Percentiles rank a stretch among this genome's conserved stretches.
Conservation (phyloP, 1,140 invertebrate genomes). For the Macrobrachium rosenbergii region DNA sequence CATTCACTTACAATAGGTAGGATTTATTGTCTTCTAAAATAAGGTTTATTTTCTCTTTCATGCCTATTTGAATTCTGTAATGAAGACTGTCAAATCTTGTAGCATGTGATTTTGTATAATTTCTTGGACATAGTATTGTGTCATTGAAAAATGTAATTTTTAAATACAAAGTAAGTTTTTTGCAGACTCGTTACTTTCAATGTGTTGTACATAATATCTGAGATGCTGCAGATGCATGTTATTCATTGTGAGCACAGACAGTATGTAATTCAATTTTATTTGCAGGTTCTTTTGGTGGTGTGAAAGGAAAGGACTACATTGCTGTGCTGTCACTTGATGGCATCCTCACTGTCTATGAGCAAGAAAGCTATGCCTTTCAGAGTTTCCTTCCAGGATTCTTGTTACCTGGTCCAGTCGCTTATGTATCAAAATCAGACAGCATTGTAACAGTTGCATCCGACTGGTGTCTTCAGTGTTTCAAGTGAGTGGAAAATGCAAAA, state of each 20-base stretch:
- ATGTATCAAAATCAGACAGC: constrained; percentile 82
- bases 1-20: constrained; percentile 57
- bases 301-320: constrained; percentile 78
- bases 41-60: not conserved
- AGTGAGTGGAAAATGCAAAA: constrained; percentile 72
- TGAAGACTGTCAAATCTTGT: no score
- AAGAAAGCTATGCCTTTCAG: constrained; percentile 85
- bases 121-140: no score
- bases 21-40: not conserved
- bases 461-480: constrained; percentile 84
- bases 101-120: no score
- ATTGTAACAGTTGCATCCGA: constrained; percentile 83
- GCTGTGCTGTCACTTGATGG: constrained; percentile 90
- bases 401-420: constrained; percentile 83
- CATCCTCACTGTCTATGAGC: constrained; percentile 86
- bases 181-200: no score
- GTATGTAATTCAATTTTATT: constrained; percentile 67
- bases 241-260: no score
- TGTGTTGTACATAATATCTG: no score
- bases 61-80: no score
- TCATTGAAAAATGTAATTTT: no score
- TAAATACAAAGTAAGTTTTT: no score
- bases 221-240: no score
- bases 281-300: constrained; percentile 84
- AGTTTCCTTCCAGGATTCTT: constrained; percentile 82